A percentile compares a stretch with the other conserved stretches of the same genome.
These are phyloP conservation scores for Hipparchia sbordonii DNA, from an alignment of 2,888 invertebrate genomes.

Conservation along the genomic window DNA sequence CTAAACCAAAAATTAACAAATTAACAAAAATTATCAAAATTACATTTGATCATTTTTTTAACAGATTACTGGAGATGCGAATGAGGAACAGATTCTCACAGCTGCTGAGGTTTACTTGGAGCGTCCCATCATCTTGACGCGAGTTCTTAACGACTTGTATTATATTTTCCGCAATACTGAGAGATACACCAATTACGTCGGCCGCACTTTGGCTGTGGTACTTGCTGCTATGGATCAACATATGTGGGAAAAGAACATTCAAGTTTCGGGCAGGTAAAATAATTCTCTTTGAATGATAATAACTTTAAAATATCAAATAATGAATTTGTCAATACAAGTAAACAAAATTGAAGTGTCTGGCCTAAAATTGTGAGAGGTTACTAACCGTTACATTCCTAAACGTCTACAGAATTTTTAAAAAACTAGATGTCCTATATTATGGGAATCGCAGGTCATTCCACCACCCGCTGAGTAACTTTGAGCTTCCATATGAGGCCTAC, in stretches of 20 bases:
- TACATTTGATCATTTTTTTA: neutral
- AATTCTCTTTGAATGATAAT: neutral
- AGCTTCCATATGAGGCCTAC: no score
- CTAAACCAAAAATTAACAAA: no score
- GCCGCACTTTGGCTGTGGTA: conserved; percentile 90
- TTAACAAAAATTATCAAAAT: neutral
- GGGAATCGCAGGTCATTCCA: no score
- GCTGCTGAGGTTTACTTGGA: conserved; percentile 93
- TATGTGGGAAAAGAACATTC: conserved; percentile 93
- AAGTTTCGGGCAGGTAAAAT: conserved; percentile 93
- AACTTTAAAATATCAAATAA: neutral
- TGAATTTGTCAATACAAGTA: no score
- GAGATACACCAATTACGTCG: conserved; percentile 87
- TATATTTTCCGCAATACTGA: conserved; percentile 91
- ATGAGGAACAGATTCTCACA: conserved; percentile 93
- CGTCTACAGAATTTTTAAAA: no score
- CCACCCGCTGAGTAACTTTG: no score
- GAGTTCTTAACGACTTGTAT: conserved; percentile 95
- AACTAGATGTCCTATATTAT: no score
- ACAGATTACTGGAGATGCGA: conserved; percentile 95
- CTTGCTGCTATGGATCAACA: conserved; percentile 96
- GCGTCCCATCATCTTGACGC: conserved; percentile 89
- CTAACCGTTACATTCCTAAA: no score
- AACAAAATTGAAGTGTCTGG: no score
- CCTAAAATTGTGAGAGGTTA: no score